These are phyloP conservation scores for Coenobita brevimanus DNA, from an alignment of 1,140 invertebrate genomes.

Conservation along the genomic window DNA sequence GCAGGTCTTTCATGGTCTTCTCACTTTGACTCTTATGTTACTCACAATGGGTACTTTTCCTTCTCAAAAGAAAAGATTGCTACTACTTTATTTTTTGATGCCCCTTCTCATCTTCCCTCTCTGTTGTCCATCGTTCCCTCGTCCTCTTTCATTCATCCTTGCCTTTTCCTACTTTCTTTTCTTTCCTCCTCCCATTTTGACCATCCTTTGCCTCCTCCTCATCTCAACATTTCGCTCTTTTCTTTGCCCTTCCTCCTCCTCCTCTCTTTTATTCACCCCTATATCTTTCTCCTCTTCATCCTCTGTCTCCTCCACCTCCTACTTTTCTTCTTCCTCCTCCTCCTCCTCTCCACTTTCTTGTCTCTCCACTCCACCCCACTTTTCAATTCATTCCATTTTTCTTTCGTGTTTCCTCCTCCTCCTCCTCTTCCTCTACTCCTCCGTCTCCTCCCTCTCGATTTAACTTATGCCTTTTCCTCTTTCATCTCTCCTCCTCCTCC, in stretches of 20 bases:
- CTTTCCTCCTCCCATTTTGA: background rate
- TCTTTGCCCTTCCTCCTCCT: background rate
- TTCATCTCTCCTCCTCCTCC: background rate
- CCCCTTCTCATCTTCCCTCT: no score
- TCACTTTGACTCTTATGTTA: no score
- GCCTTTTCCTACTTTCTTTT: no score
- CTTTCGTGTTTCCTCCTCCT: background rate
- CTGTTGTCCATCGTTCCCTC: no score
- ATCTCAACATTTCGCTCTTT: no score
- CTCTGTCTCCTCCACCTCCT: constrained; percentile 3
- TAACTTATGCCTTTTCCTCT: background rate
- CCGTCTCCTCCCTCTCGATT: background rate
- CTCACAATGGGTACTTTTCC: no score
- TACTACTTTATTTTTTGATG: no score
- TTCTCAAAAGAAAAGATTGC: no score
- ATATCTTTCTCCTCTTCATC: background rate
- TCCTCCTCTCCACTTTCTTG: background rate
- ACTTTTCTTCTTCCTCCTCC: background rate
- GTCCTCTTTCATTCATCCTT: no score
- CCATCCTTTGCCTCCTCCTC: background rate
- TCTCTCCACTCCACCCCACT: no score
- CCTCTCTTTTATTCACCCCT: background rate
- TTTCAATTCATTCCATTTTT: no score
- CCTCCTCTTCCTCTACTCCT: background rate
- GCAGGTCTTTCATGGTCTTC: no score